Percentiles rank a stretch among this genome's conserved stretches.
Evolutionary conservation across 2,113 vertebrate genomes (phyloP).

Genomic region (Rhombomys opimus): DNA sequence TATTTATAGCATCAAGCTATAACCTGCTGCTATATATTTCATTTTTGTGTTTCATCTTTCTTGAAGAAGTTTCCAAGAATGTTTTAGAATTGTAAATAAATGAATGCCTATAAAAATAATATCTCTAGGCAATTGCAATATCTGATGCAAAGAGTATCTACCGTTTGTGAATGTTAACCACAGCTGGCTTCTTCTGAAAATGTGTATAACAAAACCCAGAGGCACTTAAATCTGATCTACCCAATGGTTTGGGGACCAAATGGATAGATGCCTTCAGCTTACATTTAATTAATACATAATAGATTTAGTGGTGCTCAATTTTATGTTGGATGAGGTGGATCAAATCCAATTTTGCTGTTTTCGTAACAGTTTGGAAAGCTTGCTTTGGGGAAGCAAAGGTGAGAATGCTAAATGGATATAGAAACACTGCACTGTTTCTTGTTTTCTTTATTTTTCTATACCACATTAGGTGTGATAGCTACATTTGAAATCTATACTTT

Average conservation of each 20-base stretch:
- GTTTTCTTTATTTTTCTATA: not conserved
- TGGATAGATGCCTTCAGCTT: constrained; percentile 45
- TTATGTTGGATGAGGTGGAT: constrained; percentile 57
- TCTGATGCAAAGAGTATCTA: constrained; percentile 77
- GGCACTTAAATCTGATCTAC: constrained; percentile 57
- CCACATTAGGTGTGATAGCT: not conserved
- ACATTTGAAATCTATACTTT: not conserved
- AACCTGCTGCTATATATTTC: constrained; percentile 63
- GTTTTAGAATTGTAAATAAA: constrained; percentile 80
- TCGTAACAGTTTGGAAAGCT: constrained; percentile 49
- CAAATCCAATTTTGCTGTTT: constrained; percentile 48
- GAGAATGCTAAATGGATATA: constrained; percentile 30
- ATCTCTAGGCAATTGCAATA: constrained; percentile 75
- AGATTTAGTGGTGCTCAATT: constrained; percentile 65
- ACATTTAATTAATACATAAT: constrained; percentile 71
- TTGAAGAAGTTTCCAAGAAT: constrained; percentile 68
- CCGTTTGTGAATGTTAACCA: constrained; percentile 77
- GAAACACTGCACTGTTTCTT: not conserved
- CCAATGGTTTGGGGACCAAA: constrained; percentile 19
- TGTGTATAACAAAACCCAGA: constrained; percentile 61
- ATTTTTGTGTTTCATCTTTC: constrained; percentile 71
- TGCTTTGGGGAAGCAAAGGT: constrained; percentile 42
- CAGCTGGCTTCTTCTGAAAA: constrained; percentile 70
- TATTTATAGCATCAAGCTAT: constrained; percentile 68
- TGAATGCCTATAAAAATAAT: constrained; percentile 81